A percentile compares a stretch with the other conserved stretches of the same genome.
phyloP scores from a whole-genome alignment of 2,888 invertebrate species.

The Formica aserva region DNA sequence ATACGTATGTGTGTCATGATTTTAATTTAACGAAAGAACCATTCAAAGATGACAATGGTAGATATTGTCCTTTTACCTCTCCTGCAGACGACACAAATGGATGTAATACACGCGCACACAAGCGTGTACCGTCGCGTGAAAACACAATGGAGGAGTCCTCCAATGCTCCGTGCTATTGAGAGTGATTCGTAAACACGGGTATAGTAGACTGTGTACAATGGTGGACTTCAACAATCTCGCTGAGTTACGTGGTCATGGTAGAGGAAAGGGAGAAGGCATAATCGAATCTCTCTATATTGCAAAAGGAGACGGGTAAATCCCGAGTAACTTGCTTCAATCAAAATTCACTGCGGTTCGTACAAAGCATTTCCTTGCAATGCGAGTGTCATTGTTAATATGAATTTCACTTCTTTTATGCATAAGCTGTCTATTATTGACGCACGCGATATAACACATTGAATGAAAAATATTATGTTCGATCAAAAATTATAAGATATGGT shows the following conservation, averaged over 20 bases:
- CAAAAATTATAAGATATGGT: neutral
- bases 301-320: constrained; percentile 23
- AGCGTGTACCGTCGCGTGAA: constrained; percentile 37
- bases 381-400: neutral
- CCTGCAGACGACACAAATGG: constrained; percentile 56
- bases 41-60: constrained; percentile 22
- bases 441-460: neutral
- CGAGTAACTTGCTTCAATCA: constrained; percentile 15
- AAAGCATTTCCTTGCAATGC: constrained; percentile 11
- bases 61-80: neutral
- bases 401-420: neutral
- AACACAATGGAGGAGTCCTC: constrained; percentile 62
- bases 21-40: constrained; percentile 17
- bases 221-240: constrained; percentile 26
- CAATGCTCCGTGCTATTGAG: constrained; percentile 67
- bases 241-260: neutral
- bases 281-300: constrained; percentile 29
- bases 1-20: neutral
- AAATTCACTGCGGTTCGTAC: constrained; percentile 17
- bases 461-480: constrained; percentile 5
- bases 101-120: constrained; percentile 35
- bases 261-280: constrained; percentile 16
- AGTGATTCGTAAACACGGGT: constrained; percentile 67
- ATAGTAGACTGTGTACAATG: constrained; percentile 50
- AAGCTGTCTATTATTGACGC: neutral